Evolutionary conservation across 2,888 invertebrate species (phyloP).

Genomic region (Melieria omissa): DNA sequence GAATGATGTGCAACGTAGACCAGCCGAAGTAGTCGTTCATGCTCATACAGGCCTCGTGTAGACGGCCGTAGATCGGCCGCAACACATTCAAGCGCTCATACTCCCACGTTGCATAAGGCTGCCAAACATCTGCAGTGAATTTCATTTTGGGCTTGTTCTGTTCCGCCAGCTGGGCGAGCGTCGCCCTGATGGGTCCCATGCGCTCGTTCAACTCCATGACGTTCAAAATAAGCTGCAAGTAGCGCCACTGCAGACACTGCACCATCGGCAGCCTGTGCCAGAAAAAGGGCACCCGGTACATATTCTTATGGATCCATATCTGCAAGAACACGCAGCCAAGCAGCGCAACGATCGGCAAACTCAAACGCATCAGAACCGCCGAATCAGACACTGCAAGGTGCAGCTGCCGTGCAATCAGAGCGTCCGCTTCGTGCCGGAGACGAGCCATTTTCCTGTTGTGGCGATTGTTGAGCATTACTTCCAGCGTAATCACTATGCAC

Average conservation of each 20-base stretch:
- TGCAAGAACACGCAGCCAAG: slow-evolving; percentile 17
- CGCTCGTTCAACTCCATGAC: slow-evolving; percentile 40
- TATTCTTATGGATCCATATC: neutral
- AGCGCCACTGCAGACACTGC: slow-evolving; percentile 32
- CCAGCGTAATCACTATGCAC: slow-evolving; percentile 16
- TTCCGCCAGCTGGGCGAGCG: slow-evolving; percentile 11
- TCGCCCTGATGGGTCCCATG: slow-evolving; percentile 10
- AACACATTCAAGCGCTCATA: slow-evolving; percentile 44
- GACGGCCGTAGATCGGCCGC: slow-evolving; percentile 43
- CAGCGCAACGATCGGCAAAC: slow-evolving; percentile 1
- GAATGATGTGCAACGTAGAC: slow-evolving; percentile 41
- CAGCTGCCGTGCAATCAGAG: slow-evolving; percentile 15
- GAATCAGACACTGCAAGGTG: neutral
- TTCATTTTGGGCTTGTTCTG: slow-evolving; percentile 17
- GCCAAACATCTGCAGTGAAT: slow-evolving; percentile 48
- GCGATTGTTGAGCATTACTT: slow-evolving; percentile 1
- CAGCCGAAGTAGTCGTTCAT: slow-evolving; percentile 43
- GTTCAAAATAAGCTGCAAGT: slow-evolving; percentile 52
- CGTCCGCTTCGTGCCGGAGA: slow-evolving; percentile 27
- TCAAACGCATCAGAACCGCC: neutral
- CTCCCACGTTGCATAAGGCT: slow-evolving; percentile 47
- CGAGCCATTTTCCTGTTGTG: slow-evolving; percentile 14
- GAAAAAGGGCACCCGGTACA: slow-evolving; percentile 21
- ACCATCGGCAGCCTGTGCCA: slow-evolving; percentile 15
- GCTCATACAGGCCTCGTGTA: slow-evolving; percentile 37